A percentile compares a stretch with the other conserved stretches of the same genome.
phyloP scores from a whole-genome alignment of 2,888 invertebrate species.

The Deilephila elpenor region DNA sequence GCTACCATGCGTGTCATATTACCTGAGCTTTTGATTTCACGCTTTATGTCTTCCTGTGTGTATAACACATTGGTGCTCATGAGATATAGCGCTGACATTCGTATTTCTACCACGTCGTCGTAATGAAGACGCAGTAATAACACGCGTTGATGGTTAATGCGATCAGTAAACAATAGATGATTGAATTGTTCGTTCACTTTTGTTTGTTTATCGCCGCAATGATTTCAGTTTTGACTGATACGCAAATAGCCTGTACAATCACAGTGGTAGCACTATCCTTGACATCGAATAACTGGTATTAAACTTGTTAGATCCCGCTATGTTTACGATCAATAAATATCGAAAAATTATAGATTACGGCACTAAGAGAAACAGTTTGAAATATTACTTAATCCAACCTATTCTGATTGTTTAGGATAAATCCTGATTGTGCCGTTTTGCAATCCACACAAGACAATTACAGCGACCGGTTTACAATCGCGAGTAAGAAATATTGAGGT shows the following conservation, averaged over 20 bases:
- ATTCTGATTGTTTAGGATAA: conserved; percentile 25
- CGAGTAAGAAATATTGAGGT: conserved; percentile 12
- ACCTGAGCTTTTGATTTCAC: conserved; percentile 9
- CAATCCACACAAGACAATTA: conserved; percentile 27
- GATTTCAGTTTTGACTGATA: conserved; percentile 5
- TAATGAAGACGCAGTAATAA: background rate
- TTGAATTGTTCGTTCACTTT: conserved; percentile 11
- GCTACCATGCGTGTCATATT: background rate
- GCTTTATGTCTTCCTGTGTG: conserved; percentile 10
- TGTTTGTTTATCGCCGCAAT: conserved; percentile 11
- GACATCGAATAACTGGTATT: conserved; percentile 18
- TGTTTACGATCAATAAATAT: conserved; percentile 26
- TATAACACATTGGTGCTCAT: conserved; percentile 2
- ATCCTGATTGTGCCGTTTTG: conserved; percentile 16
- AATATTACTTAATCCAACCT: conserved; percentile 16
- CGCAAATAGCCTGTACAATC: conserved; percentile 13
- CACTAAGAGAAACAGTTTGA: conserved; percentile 22
- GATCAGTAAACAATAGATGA: conserved; percentile 4
- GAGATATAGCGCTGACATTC: background rate
- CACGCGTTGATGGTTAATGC: background rate
- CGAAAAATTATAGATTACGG: conserved; percentile 25
- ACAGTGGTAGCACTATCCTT: conserved; percentile 10
- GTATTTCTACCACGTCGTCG: background rate
- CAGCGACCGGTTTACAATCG: conserved; percentile 28
- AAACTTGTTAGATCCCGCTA: conserved; percentile 26